A percentile compares a stretch with the other conserved stretches of the same genome.
phyloP scores from a whole-genome alignment of 2,797 vertebrate species.

The Sebastes taczanowskii region DNA sequence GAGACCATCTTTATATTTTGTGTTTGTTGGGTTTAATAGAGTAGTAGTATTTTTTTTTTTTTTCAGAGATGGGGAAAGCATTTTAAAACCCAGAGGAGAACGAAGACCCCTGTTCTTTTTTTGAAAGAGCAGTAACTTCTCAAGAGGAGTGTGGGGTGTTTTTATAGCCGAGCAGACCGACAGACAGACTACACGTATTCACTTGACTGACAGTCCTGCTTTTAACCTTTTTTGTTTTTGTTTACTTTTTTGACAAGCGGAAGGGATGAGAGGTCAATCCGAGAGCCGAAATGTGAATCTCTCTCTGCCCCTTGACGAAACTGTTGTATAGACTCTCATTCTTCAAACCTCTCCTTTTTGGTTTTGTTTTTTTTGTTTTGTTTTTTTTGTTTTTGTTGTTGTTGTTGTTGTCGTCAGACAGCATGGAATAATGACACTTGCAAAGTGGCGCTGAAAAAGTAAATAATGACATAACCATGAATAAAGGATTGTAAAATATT shows the following conservation, averaged over 20 bases:
- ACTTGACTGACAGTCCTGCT: constrained; percentile 66
- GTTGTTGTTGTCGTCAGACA: constrained; percentile 72
- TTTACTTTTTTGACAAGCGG: constrained; percentile 62
- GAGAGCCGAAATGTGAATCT: constrained; percentile 78
- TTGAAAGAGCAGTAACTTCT: constrained; percentile 33
- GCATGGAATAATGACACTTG: constrained; percentile 77
- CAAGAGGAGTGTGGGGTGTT: constrained; percentile 37
- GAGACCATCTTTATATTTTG: constrained; percentile 67
- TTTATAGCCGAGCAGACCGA: constrained; percentile 52
- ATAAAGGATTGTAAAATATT: constrained; percentile 89
- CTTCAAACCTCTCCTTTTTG: constrained; percentile 61
- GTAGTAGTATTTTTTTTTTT: constrained; percentile 23
- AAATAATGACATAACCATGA: constrained; percentile 83
- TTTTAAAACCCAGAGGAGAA: constrained; percentile 49
- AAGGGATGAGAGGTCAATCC: constrained; percentile 58
- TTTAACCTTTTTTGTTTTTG: constrained; percentile 60
- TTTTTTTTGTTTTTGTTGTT: constrained; percentile 19
- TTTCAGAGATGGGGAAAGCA: constrained; percentile 40
- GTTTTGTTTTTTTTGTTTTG: constrained; percentile 15
- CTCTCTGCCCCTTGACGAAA: constrained; percentile 55
- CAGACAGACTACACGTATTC: constrained; percentile 34
- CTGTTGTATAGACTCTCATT: constrained; percentile 78
- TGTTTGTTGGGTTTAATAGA: constrained; percentile 52
- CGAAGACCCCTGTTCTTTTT: constrained; percentile 12
- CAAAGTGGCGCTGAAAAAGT: constrained; percentile 75